phyloP scores from a whole-genome alignment of 2,113 vertebrate species.

The Malaclemys terrapin region DNA sequence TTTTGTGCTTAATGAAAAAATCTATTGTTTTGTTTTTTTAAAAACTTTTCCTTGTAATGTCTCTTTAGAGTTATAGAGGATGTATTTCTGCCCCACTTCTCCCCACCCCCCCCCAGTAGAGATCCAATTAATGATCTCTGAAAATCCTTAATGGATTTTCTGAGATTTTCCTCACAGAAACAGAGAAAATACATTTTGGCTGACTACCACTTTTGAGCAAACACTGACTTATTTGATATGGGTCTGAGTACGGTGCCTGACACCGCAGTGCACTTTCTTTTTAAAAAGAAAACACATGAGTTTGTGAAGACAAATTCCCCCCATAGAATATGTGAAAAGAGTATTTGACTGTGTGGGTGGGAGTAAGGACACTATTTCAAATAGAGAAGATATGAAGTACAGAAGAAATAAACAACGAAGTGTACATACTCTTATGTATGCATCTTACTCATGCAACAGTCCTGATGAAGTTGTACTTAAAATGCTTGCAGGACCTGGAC shows the following conservation, averaged over 20 bases:
- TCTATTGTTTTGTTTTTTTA: background rate
- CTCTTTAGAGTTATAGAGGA: background rate
- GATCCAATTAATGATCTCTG: background rate
- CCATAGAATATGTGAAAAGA: too few species aligned
- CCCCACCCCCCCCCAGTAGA: too few species aligned
- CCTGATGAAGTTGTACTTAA: background rate
- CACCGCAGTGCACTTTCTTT: background rate
- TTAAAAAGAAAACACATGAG: background rate
- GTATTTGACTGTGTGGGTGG: background rate
- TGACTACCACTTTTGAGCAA: conserved; percentile 46
- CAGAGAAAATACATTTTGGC: conserved; percentile 53
- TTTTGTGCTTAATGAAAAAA: background rate
- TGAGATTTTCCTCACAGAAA: conserved; percentile 32
- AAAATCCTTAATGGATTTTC: conserved; percentile 19
- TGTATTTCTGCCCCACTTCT: background rate
- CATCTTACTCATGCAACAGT: background rate
- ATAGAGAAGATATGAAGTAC: background rate
- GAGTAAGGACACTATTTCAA: background rate
- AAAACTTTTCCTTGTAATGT: background rate
- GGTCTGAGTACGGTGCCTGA: background rate
- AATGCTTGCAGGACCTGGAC: background rate
- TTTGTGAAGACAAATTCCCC: conserved; percentile 23
- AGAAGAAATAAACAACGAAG: background rate
- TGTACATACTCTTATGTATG: background rate
- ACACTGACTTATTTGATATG: background rate